These are phyloP conservation scores for Caenorhabditis sp. DNA, from an alignment of 2,888 invertebrate species.

Conservation along the genomic window DNA sequence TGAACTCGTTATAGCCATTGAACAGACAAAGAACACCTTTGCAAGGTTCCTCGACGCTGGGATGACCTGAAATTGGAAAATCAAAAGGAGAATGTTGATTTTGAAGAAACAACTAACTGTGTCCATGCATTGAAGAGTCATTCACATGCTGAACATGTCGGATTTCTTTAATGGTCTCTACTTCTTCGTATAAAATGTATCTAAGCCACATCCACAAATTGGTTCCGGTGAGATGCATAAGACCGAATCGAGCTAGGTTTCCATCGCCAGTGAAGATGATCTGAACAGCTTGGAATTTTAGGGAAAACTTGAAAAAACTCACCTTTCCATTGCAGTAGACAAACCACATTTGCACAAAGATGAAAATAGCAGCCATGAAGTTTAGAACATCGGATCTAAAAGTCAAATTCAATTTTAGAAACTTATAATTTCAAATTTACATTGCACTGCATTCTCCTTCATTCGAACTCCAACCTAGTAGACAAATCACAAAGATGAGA, in stretches of 20 bases:
- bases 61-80: conserved; percentile 25
- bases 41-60: conserved; percentile 58
- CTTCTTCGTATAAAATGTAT: conserved; percentile 75
- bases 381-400: conserved; percentile 65
- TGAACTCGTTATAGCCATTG: conserved; percentile 73
- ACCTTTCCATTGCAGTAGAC: conserved; percentile 77
- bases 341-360: conserved; percentile 76
- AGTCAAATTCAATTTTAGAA: neutral
- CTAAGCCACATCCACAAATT: conserved; percentile 76
- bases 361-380: conserved; percentile 66
- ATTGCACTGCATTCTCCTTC: conserved; percentile 69
- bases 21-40: conserved; percentile 72
- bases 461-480: conserved; percentile 65
- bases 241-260: conserved; percentile 70
- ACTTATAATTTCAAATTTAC: conserved; percentile 23
- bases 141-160: conserved; percentile 46
- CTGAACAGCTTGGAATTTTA: conserved; percentile 37
- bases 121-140: neutral
- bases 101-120: conserved; percentile 11
- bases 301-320: neutral
- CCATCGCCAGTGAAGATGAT: conserved; percentile 72
- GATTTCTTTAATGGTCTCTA: conserved; percentile 72
- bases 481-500: conserved; percentile 67
- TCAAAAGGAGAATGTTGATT: neutral
- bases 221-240: conserved; percentile 74